Evolutionary conservation across 2,888 invertebrate genomes (phyloP).

Genomic region (Mesochorus sp.): DNA sequence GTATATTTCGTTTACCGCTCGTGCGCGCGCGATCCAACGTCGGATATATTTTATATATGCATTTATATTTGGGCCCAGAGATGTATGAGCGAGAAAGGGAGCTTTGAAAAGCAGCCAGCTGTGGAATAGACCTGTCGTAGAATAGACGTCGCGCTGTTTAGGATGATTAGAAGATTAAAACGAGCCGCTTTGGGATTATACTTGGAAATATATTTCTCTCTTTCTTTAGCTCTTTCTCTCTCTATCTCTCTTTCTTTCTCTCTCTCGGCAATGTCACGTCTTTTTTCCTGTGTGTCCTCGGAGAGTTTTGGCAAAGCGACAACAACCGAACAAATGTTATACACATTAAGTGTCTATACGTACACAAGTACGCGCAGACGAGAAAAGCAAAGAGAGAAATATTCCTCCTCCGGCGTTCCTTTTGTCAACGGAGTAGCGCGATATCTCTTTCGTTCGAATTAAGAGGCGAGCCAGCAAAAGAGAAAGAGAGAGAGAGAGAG

Average conservation of each 20-base stretch:
- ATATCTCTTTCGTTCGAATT: constrained; percentile 74
- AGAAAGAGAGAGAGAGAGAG: constrained; percentile 67
- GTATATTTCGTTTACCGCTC: too few relatives aligned
- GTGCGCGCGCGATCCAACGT: not conserved
- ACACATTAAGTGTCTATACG: not conserved
- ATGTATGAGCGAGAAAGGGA: constrained; percentile 18
- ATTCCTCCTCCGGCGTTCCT: constrained; percentile 61
- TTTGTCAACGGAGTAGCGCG: constrained; percentile 69
- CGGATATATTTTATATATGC: constrained; percentile 5
- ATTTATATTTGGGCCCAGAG: constrained; percentile 53
- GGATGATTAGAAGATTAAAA: constrained; percentile 57
- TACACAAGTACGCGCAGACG: constrained; percentile 16
- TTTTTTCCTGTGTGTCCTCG: not conserved
- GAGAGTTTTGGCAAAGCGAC: constrained; percentile 41
- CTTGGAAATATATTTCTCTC: constrained; percentile 16
- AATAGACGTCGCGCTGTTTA: constrained; percentile 33
- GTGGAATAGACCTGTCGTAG: constrained; percentile 42
- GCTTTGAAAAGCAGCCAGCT: constrained; percentile 33
- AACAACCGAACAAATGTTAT: constrained; percentile 26
- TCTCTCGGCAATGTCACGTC: constrained; percentile 30
- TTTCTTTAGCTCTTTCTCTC: not conserved
- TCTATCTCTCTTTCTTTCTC: not conserved
- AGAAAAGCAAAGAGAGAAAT: constrained; percentile 54
- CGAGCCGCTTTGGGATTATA: constrained; percentile 52
- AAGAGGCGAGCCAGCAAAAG: too few relatives aligned